Percentiles rank a stretch among this genome's conserved stretches.
Evolutionary conservation across 2,797 vertebrate genomes (phyloP).

Genomic region (Silurus aristotelis): DNA sequence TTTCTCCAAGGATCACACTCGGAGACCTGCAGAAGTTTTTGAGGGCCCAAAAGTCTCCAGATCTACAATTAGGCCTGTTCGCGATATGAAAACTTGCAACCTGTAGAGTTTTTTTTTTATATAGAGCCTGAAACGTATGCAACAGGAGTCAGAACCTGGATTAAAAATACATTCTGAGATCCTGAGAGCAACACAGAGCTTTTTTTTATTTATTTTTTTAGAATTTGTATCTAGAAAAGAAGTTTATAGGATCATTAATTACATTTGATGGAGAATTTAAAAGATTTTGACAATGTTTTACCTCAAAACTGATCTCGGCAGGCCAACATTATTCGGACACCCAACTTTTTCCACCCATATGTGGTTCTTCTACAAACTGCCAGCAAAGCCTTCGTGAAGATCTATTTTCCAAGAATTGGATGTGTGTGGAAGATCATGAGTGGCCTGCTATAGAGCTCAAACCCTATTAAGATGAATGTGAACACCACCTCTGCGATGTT

Average conservation of each 20-base stretch:
- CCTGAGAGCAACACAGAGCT: not conserved
- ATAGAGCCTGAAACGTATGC: not conserved
- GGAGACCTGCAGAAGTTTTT: not conserved
- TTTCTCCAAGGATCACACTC: not conserved
- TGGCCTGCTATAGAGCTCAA: too few relatives aligned
- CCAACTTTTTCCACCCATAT: too few relatives aligned
- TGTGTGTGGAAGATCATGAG: too few relatives aligned
- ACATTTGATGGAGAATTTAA: not conserved
- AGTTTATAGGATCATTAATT: not conserved
- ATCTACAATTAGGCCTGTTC: not conserved
- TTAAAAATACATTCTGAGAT: not conserved
- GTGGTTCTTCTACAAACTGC: too few relatives aligned
- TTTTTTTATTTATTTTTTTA: not conserved
- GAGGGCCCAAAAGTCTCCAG: not conserved
- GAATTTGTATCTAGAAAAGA: not conserved
- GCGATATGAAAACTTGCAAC: not conserved
- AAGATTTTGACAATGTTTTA: not conserved
- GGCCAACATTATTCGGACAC: too few relatives aligned
- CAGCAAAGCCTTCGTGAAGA: too few relatives aligned
- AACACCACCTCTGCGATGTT: too few relatives aligned
- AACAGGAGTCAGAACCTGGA: not conserved
- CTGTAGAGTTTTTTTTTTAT: not conserved
- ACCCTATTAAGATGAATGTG: too few relatives aligned
- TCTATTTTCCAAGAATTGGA: too few relatives aligned
- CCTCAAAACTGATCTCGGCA: not conserved